Conservation (phyloP, 2,797 vertebrate genomes). For the Anomalospiza imberbis region DNA sequence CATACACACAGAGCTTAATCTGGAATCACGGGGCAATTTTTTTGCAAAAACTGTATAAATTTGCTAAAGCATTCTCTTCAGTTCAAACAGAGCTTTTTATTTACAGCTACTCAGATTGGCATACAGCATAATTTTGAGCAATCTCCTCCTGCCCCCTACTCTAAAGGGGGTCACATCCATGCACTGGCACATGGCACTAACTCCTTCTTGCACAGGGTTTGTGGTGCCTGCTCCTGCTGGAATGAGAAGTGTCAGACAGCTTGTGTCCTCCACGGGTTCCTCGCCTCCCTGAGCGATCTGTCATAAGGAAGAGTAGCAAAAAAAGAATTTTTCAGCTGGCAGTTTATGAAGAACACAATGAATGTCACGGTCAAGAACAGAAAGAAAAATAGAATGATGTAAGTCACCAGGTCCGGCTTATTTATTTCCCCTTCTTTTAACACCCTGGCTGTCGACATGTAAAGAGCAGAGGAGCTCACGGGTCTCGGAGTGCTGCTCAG, state of each 20-base stretch:
- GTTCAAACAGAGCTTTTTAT: constrained; percentile 26
- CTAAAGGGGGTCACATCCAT: neutral
- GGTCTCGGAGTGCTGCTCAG: constrained; percentile 87
- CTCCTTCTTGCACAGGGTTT: neutral
- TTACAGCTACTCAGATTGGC: constrained; percentile 5
- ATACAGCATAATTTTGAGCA: neutral
- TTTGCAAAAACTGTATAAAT: neutral
- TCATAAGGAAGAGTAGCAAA: constrained; percentile 97
- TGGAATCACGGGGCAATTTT: neutral
- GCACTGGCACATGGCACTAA: neutral
- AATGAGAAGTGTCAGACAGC: constrained; percentile 61
- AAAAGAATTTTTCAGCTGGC: constrained; percentile 95
- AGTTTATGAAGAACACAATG: constrained; percentile 97
- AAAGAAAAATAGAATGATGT: constrained; percentile 92
- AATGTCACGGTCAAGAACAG: constrained; percentile 91
- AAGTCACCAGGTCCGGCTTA: constrained; percentile 93
- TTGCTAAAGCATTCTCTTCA: neutral
- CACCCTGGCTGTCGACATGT: constrained; percentile 86
- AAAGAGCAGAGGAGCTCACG: constrained; percentile 87
- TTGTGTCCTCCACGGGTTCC: constrained; percentile 90
- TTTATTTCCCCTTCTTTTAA: constrained; percentile 88
- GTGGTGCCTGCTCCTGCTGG: neutral
- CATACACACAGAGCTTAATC: constrained; percentile 12
- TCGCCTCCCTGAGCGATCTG: constrained; percentile 91
- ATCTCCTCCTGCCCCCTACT: neutral